A percentile compares a stretch with the other conserved stretches of the same genome.
These are phyloP conservation scores for Dipodomys ordii DNA, from an alignment of 2,113 vertebrate genomes.

Conservation along the genomic window DNA sequence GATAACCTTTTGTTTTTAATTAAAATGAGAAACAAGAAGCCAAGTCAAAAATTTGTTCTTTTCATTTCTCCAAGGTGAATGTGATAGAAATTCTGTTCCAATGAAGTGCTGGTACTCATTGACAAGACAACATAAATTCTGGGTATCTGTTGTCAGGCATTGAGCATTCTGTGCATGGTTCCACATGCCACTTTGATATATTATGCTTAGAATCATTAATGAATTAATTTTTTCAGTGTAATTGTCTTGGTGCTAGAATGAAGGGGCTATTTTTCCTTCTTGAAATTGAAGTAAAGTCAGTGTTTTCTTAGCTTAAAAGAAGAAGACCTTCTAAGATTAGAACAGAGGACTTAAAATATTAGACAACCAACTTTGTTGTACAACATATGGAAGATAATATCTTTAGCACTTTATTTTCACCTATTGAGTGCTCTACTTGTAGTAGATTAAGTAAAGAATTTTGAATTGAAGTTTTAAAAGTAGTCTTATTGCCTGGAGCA, in stretches of 20 bases:
- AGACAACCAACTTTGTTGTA: neutral
- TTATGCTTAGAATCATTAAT: neutral
- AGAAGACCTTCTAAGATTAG: slow-evolving; percentile 36
- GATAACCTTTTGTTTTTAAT: slow-evolving; percentile 73
- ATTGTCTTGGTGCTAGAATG: neutral
- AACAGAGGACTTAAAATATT: slow-evolving; percentile 17
- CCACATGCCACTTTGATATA: accelerated
- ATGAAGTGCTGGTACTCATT: neutral
- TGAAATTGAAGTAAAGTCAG: slow-evolving; percentile 52
- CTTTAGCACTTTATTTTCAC: neutral
- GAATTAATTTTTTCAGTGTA: slow-evolving; percentile 26
- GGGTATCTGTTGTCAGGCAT: neutral
- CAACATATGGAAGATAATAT: neutral
- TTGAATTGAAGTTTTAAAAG: neutral
- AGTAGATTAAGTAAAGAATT: slow-evolving; percentile 1
- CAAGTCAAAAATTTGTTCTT: slow-evolving; percentile 61
- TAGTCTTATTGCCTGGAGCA: neutral
- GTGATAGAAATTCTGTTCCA: slow-evolving; percentile 22
- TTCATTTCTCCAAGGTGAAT: slow-evolving; percentile 58
- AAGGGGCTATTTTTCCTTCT: slow-evolving; percentile 22
- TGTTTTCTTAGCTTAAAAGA: slow-evolving; percentile 1
- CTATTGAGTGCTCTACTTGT: neutral
- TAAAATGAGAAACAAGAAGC: slow-evolving; percentile 65
- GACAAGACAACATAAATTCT: slow-evolving; percentile 10
- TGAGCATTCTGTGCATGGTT: neutral